phyloP scores from a whole-genome alignment of 2,797 vertebrate species.

The Acrossocheilus wenchowensis region DNA sequence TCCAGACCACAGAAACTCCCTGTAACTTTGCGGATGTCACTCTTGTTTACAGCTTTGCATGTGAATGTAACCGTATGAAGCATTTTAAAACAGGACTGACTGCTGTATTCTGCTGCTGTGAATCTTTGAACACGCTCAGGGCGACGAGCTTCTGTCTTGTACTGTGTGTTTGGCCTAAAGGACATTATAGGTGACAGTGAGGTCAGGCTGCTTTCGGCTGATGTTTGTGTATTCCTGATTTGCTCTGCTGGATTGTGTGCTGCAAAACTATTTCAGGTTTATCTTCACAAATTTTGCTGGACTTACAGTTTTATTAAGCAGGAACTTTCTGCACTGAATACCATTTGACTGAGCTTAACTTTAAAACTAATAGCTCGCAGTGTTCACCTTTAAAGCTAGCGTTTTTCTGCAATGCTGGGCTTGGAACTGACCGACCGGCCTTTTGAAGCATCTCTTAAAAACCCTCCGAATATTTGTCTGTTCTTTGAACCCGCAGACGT shows the following conservation, averaged over 20 bases:
- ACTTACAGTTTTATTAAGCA: background rate
- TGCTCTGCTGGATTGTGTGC: background rate
- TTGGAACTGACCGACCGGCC: background rate
- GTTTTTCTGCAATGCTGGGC: background rate
- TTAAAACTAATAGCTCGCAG: background rate
- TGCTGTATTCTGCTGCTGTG: background rate
- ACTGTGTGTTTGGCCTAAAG: constrained; percentile 4
- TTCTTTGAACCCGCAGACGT: constrained; percentile 15
- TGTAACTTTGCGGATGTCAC: background rate
- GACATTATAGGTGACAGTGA: background rate
- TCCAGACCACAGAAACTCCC: background rate
- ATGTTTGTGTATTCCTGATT: background rate
- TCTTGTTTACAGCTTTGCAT: background rate
- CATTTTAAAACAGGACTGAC: background rate
- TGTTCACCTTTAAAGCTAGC: constrained; percentile 11
- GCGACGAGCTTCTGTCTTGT: background rate
- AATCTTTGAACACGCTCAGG: background rate
- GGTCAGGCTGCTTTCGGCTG: background rate
- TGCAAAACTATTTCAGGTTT: background rate
- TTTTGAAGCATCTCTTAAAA: constrained; percentile 15
- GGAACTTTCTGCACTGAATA: background rate
- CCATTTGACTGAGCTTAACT: background rate
- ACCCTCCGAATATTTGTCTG: background rate
- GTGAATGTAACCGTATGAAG: background rate
- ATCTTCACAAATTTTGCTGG: background rate